Conservation (phyloP, 2,113 vertebrate species). For the Cettia cetti region DNA sequence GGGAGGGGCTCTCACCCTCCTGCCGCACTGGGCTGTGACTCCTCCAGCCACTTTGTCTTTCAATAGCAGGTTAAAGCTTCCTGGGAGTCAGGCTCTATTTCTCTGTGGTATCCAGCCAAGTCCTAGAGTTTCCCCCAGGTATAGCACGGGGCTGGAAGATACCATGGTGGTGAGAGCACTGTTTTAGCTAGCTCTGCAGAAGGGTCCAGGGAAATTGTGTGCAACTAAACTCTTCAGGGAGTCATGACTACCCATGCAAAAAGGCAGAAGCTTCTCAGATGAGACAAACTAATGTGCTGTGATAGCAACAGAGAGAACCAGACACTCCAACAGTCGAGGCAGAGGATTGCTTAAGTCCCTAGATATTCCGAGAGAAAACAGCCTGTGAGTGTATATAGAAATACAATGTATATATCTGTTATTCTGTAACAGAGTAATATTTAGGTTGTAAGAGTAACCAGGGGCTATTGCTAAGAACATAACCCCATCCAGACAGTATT, state of each 20-base stretch:
- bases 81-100: background rate
- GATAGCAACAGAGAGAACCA: background rate
- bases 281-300: background rate
- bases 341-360: background rate
- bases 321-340: background rate
- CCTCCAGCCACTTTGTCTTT: background rate
- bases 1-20: background rate
- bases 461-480: background rate
- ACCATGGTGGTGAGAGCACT: rapidly evolving
- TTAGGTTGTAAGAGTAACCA: background rate
- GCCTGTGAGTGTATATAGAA: background rate
- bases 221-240: background rate
- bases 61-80: background rate
- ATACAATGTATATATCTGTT: background rate
- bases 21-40: background rate
- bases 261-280: background rate
- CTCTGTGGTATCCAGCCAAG: background rate
- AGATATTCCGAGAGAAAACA: background rate
- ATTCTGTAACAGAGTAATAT: background rate
- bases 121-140: no score
- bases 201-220: background rate
- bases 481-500: background rate
- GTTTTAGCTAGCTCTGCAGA: background rate
- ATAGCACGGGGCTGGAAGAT: background rate
- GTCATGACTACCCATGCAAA: background rate